Evolutionary conservation across 2,888 invertebrate species (phyloP).

Genomic region (Pinctada fucata): DNA sequence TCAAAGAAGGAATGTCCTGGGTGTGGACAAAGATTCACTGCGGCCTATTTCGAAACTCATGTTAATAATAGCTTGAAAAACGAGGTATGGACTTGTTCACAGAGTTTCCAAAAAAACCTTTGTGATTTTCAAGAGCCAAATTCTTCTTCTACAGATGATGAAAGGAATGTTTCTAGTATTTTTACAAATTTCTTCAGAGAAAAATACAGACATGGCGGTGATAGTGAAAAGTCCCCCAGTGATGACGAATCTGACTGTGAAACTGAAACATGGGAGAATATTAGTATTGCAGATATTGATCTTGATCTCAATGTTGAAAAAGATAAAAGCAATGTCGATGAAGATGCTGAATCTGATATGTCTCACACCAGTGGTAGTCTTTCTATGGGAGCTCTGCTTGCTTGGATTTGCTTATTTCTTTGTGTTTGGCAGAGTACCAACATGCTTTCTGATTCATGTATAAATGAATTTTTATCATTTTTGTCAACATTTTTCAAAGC

Average conservation of each 20-base stretch:
- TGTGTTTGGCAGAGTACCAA: slow-evolving; percentile 15
- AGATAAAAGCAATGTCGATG: background rate
- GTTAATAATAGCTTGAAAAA: background rate
- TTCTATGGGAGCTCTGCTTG: background rate
- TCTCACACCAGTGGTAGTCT: background rate
- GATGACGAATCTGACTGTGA: slow-evolving; percentile 4
- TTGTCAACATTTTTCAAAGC: slow-evolving; percentile 8
- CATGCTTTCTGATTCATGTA: slow-evolving; percentile 19
- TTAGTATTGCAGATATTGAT: slow-evolving; percentile 1
- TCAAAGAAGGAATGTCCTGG: slow-evolving; percentile 16
- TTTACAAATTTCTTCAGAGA: too few species aligned
- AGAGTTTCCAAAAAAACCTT: background rate
- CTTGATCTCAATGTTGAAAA: slow-evolving; percentile 1
- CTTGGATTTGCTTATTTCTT: slow-evolving; percentile 21
- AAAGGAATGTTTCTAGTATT: too few species aligned
- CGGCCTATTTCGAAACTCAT: slow-evolving; percentile 1
- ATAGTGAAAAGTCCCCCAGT: too few species aligned
- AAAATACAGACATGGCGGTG: too few species aligned
- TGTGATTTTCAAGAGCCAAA: too few species aligned
- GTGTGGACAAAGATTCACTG: slow-evolving; percentile 1
- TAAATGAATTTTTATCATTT: slow-evolving; percentile 13
- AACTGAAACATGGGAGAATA: background rate
- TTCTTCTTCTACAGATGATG: too few species aligned
- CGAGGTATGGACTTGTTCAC: slow-evolving; percentile 1
- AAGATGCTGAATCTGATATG: background rate